phyloP scores from a whole-genome alignment of 2,888 invertebrate species.

The Rapana venosa region DNA sequence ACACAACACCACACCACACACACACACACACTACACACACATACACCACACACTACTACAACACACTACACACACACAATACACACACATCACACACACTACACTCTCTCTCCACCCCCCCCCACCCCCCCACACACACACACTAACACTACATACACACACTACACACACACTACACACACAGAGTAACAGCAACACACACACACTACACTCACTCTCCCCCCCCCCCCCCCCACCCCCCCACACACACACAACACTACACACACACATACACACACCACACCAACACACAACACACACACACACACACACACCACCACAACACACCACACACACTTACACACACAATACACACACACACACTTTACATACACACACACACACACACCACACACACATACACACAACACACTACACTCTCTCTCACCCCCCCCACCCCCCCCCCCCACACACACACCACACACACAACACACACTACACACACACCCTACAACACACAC shows the following conservation, averaged over 20 bases:
- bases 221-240: background rate
- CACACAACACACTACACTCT: too few relatives aligned
- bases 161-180: too few relatives aligned
- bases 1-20: too few relatives aligned
- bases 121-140: background rate
- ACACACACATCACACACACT: conserved; percentile 32
- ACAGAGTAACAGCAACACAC: background rate
- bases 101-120: too few relatives aligned
- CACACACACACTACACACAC: too few relatives aligned
- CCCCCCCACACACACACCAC: background rate
- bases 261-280: conserved; percentile 32
- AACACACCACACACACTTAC: background rate
- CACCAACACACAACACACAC: conserved; percentile 14
- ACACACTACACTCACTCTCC: too few relatives aligned
- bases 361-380: background rate
- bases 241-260: conserved; percentile 4
- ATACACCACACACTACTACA: background rate
- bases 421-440: background rate
- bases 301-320: background rate
- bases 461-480: conserved; percentile 33
- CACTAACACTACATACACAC: background rate
- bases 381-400: too few relatives aligned
- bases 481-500: conserved; percentile 6
- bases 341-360: background rate
- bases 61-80: conserved; percentile 24